Base-by-base conservation (phyloP, 2,113 vertebrate genomes). In the Tichodroma muraria region DNA sequence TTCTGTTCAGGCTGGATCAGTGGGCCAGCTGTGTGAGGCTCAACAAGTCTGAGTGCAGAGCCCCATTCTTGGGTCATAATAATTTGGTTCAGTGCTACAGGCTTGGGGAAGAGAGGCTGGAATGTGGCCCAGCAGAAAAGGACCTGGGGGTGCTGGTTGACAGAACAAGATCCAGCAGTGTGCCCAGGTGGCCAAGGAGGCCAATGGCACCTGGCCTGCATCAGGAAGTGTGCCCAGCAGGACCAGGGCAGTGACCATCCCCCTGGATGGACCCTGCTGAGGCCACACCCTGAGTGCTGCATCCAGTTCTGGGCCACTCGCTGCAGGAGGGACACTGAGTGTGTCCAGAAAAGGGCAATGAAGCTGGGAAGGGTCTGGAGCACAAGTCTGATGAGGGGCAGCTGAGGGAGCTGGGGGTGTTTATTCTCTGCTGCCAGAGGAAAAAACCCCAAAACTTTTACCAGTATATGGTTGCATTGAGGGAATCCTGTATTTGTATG, bases 331-430 rank as follows among this genome's bases (percentile, higher is more conserved):
- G 49, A 44, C 24, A 16, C 2, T 9, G 53, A 68, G 27, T 0
- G 0, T 24, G 23, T 10, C 63, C 53, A 47, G 10, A 57, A 60
- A 65, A 42, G n/a, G 11, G 6, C 31, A 49, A 0, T 5, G 2
- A 20, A 27, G 25, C 28, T 81, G 40, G 33, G 66, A 73, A 52
- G 12, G 16, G 9, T 56, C 60, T 92, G 10, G 50, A 79, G 27
- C 2, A 23, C 16, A 40, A 52, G 7, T n/a, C 13, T 28, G 17
- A 3, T 16, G 10, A 70, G 20, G 20, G 56, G 6, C 0, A 2
- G 20, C 44, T 87, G 64, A 37, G 25, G 28, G 33, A 78, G 21
- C 30, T 79, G 56, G 27, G 2, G 4, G 5, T 37, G 9, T 53
- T 79, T 79, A 54, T 53, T 69, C 25, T 60, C n/a, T 75, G 33